Percentiles rank a stretch among this genome's conserved stretches.
Evolutionary conservation across 2,888 invertebrate genomes (phyloP).

Genomic region (Agrilus cyanescens): DNA sequence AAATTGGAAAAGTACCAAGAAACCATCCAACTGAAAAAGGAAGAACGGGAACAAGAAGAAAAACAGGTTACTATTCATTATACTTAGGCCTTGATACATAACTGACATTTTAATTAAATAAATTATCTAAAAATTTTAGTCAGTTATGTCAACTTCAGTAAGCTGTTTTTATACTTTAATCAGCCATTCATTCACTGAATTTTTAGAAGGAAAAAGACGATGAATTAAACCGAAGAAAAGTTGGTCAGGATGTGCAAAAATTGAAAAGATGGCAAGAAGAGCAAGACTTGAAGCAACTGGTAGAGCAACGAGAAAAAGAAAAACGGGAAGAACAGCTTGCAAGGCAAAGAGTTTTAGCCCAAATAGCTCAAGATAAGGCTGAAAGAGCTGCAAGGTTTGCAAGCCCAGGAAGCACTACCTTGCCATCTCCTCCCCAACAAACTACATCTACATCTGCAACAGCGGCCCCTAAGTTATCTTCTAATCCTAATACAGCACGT

Average conservation of each 20-base stretch:
- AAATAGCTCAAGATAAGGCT: constrained; percentile 76
- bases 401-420: constrained; percentile 4
- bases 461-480: constrained; percentile 7
- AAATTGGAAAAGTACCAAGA: too few species aligned
- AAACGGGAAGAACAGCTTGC: constrained; percentile 63
- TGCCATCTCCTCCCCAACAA: constrained; percentile 3
- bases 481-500: constrained; percentile 43
- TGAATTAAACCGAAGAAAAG: constrained; percentile 61
- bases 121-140: too few species aligned
- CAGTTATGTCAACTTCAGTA: too few species aligned
- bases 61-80: too few species aligned
- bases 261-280: constrained; percentile 65
- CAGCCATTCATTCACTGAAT: constrained; percentile 3
- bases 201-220: constrained; percentile 28
- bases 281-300: constrained; percentile 56
- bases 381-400: constrained; percentile 45
- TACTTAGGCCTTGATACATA: too few species aligned
- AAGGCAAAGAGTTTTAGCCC: constrained; percentile 63
- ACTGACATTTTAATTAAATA: too few species aligned
- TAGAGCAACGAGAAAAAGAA: constrained; percentile 64
- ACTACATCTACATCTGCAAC: constrained; percentile 9
- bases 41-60: too few species aligned
- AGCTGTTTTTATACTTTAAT: too few species aligned
- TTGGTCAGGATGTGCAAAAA: constrained; percentile 62
- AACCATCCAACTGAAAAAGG: too few species aligned